Evolutionary conservation across 2,797 vertebrate genomes (phyloP).

Genomic region (Enteromius fasciolatus): DNA sequence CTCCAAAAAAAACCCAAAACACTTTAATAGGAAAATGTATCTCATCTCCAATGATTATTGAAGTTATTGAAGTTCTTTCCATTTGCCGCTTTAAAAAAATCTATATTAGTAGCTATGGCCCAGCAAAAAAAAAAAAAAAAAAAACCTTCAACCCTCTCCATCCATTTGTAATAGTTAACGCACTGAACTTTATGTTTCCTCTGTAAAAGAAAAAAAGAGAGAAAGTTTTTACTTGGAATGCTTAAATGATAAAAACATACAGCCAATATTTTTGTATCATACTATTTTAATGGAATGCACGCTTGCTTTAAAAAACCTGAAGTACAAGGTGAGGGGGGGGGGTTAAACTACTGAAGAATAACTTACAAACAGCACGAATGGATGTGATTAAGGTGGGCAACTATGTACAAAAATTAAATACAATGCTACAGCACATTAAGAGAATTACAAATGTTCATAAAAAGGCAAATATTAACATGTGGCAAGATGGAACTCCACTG

Average conservation of each 20-base stretch:
- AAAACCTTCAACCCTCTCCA: conserved; percentile 74
- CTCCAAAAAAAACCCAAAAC: conserved; percentile 72
- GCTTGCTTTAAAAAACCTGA: conserved; percentile 61
- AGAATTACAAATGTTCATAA: conserved; percentile 30
- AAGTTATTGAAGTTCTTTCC: conserved; percentile 57
- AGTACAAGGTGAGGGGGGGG: conserved; percentile 54
- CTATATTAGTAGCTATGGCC: conserved; percentile 52
- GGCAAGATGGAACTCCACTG: conserved; percentile 23
- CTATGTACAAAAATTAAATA: conserved; percentile 57
- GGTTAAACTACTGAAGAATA: conserved; percentile 36
- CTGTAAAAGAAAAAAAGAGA: conserved; percentile 80
- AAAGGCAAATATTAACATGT: conserved; percentile 55
- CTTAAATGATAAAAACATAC: conserved; percentile 61
- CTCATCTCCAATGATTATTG: conserved; percentile 74
- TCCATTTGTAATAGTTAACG: conserved; percentile 79
- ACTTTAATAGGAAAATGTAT: conserved; percentile 74
- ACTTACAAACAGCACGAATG: conserved; percentile 43
- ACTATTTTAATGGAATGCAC: conserved; percentile 64
- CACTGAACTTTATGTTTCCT: conserved; percentile 81
- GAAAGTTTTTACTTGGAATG: conserved; percentile 82
- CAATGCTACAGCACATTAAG: conserved; percentile 62
- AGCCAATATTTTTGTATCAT: conserved; percentile 62
- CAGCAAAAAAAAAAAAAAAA: conserved; percentile 43
- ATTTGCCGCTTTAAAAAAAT: conserved; percentile 39
- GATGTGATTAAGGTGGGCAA: conserved; percentile 26